Percentiles rank a stretch among this genome's conserved stretches.
Evolutionary conservation across 1,140 invertebrate species (phyloP).

Genomic region (Sogatella furcifera): DNA sequence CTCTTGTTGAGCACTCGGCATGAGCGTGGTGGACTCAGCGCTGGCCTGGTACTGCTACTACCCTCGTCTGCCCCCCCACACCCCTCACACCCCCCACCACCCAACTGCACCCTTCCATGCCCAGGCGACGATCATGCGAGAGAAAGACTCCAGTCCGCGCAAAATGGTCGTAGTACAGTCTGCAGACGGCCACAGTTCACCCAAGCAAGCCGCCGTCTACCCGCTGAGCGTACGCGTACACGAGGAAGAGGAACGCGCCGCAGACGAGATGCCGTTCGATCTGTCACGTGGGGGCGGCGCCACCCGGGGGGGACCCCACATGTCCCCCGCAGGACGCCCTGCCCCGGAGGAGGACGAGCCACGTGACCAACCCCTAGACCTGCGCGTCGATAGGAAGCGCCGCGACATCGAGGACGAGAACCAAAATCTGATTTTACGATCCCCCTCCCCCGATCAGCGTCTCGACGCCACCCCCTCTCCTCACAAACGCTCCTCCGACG

Average conservation of each 20-base stretch:
- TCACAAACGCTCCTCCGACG: background rate
- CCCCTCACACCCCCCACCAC: slow-evolving; percentile 11
- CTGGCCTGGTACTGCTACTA: slow-evolving; percentile 28
- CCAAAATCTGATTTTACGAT: slow-evolving; percentile 46
- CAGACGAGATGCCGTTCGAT: slow-evolving; percentile 45
- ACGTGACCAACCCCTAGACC: slow-evolving; percentile 64
- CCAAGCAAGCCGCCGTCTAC: slow-evolving; percentile 59
- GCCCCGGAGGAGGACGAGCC: slow-evolving; percentile 33
- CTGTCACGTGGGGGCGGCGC: slow-evolving; percentile 37
- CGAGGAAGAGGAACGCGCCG: slow-evolving; percentile 25
- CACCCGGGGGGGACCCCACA: slow-evolving; percentile 24
- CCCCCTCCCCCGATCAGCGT: slow-evolving; percentile 35
- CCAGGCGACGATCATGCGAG: slow-evolving; percentile 45
- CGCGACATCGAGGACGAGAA: slow-evolving; percentile 60
- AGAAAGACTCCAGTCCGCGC: slow-evolving; percentile 65
- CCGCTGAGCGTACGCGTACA: slow-evolving; percentile 47
- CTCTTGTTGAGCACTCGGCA: slow-evolving; percentile 12
- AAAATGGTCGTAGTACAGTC: slow-evolving; percentile 49
- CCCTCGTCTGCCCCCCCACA: slow-evolving; percentile 20
- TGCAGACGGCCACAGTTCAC: slow-evolving; percentile 41
- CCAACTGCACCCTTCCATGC: slow-evolving; percentile 2
- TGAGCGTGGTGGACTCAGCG: slow-evolving; percentile 27
- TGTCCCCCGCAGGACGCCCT: slow-evolving; percentile 33
- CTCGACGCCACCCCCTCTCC: slow-evolving; percentile 28
- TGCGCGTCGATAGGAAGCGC: slow-evolving; percentile 65